These are phyloP conservation scores for Gavialis gangeticus DNA, from an alignment of 2,113 vertebrate species.

Conservation along the genomic window DNA sequence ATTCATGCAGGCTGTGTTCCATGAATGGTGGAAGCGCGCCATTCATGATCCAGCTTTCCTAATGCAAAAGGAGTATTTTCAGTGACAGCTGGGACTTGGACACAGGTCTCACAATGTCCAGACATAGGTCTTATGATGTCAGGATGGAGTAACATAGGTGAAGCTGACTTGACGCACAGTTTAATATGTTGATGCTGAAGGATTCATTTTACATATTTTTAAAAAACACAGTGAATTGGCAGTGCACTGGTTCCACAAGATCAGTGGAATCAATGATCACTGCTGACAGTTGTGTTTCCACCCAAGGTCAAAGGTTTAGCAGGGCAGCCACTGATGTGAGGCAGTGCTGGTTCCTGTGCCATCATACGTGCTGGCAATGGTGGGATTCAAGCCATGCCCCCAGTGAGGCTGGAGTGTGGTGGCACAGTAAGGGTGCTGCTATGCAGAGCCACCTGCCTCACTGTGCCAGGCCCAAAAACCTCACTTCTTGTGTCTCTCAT, in stretches of 20 bases:
- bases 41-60: not conserved
- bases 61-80: not conserved
- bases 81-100: not conserved
- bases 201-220: not conserved
- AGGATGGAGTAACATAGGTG: not conserved
- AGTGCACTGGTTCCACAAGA: not conserved
- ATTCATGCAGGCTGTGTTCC: not conserved
- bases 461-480: too few species aligned
- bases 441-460: too few species aligned
- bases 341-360: too few species aligned
- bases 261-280: slow-evolving; percentile 10
- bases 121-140: not conserved
- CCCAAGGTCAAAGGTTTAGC: not conserved
- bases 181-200: not conserved
- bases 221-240: slow-evolving; percentile 3
- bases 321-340: too few species aligned
- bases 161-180: not conserved
- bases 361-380: too few species aligned
- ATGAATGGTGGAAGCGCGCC: slow-evolving; percentile 13
- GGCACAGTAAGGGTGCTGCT: too few species aligned
- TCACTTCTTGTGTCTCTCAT: too few species aligned
- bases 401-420: too few species aligned
- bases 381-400: too few species aligned
- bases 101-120: not conserved
- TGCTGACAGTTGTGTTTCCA: slow-evolving; percentile 2